Base-by-base conservation (phyloP, 2,888 invertebrate genomes). In the Harpalus rubripes region DNA sequence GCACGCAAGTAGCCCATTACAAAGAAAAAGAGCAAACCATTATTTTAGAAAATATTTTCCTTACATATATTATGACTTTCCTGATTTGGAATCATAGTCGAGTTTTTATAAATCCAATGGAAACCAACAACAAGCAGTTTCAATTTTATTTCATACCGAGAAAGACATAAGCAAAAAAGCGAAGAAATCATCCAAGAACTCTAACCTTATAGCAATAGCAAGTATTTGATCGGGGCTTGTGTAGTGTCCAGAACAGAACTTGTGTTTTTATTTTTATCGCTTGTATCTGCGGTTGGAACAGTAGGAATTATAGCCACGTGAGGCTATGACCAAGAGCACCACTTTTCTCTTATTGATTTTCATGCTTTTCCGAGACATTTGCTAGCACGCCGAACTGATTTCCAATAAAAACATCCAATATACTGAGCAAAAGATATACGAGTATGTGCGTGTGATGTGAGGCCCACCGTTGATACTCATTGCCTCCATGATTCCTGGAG, bases 321-420 rank as follows among this genome's bases (percentile, higher is more conserved):
- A 59, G 74, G 83, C 61, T 22, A 83, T 74, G 83, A 61, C 74
- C 83, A 74, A 83, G 74, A 72, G 76, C 68, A 74, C 59, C 83
- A 83, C 83, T 84, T 84, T 78, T 76, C 78, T 84, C 65, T 44
- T 84, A 84, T 84, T 78, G 84, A 84, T 84, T 84, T 84, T 84
- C 84, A 84, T 84, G 78, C 74, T 84, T 84, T 84, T 84, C 84
- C 84, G 63, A 63, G 78, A 84, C 78, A 84, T 84, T 84, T 84
- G 63, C 84, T 63, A 63, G 63, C 84, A 84, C 84, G 78, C 84
- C 52, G 84, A 78, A 84, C 84, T 84, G 84, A 84, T 84, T 84
- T 78, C 78, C 84, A 84, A 84, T 84, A 84, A 84, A 84, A 84
- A 84, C 78, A 84, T 84, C 84, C 84, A 84, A 84, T 84, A 76